These are phyloP conservation scores for Gymnogyps californianus DNA, from an alignment of 2,113 vertebrate genomes.

Conservation along the genomic window DNA sequence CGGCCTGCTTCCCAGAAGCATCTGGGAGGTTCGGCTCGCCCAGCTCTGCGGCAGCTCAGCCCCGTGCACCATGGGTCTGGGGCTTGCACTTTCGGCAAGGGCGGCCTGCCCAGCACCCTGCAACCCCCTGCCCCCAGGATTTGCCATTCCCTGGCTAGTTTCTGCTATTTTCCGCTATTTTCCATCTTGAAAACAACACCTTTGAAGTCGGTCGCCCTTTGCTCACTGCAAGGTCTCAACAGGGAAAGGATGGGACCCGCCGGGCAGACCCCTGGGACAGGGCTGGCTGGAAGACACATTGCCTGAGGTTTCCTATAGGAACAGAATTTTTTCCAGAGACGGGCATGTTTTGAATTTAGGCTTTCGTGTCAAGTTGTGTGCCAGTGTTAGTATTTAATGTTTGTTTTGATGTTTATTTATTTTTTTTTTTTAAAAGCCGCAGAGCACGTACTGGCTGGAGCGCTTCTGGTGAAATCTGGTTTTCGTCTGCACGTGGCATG, in stretches of 20 bases:
- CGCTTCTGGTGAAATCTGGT: not conserved
- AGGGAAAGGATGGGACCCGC: not conserved
- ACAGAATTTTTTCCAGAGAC: not conserved
- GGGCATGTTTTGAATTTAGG: not conserved
- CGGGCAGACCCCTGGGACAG: accelerated
- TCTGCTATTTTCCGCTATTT: not conserved
- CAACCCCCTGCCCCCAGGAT: not conserved
- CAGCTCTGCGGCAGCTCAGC: not conserved
- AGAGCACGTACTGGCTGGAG: not conserved
- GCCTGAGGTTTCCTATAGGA: not conserved
- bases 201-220: not conserved
- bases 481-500: not conserved
- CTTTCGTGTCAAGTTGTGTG: not conserved
- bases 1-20: not conserved
- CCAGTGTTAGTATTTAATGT: not conserved
- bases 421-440: not conserved
- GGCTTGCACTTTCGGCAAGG: no score
- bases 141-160: not conserved
- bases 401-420: not conserved
- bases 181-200: not conserved
- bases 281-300: not conserved
- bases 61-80: accelerated
- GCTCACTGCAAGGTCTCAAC: accelerated
- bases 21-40: not conserved
- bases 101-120: not conserved